phyloP scores from a whole-genome alignment of 2,797 vertebrate species.

The Ambastaia sidthimunki region DNA sequence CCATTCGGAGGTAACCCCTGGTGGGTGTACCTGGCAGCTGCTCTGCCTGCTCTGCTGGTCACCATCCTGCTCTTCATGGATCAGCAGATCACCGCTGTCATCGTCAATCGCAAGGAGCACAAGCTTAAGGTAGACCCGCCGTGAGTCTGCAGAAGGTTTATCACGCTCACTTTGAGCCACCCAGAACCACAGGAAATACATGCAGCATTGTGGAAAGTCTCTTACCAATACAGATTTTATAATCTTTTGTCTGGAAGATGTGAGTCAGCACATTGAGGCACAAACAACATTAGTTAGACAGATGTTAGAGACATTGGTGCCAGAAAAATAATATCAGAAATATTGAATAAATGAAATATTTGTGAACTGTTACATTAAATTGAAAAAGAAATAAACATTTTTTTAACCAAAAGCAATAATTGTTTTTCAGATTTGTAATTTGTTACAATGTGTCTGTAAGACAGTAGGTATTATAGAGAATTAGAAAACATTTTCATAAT shows the following conservation, averaged over 20 bases:
- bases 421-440: too few species aligned
- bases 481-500: too few species aligned
- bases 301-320: conserved; percentile 6
- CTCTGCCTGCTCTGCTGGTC: conserved; percentile 91
- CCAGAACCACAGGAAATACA: conserved; percentile 46
- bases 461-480: too few species aligned
- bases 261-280: not conserved
- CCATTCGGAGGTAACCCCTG: conserved; percentile 96
- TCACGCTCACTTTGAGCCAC: conserved; percentile 39
- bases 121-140: conserved; percentile 87
- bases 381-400: too few species aligned
- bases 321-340: not conserved
- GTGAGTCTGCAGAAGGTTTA: conserved; percentile 37
- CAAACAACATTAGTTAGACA: not conserved
- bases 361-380: too few species aligned
- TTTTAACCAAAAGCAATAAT: too few species aligned
- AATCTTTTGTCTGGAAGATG: conserved; percentile 29
- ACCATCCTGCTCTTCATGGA: conserved; percentile 99
- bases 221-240: conserved; percentile 17
- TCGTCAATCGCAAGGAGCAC: conserved; percentile 97
- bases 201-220: conserved; percentile 30
- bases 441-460: too few species aligned
- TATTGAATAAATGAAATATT: too few species aligned
- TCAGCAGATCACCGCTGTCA: conserved; percentile 97
- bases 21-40: conserved; percentile 93